These are phyloP conservation scores for Alaudala cheleensis DNA, from an alignment of 2,113 vertebrate species.

Conservation along the genomic window DNA sequence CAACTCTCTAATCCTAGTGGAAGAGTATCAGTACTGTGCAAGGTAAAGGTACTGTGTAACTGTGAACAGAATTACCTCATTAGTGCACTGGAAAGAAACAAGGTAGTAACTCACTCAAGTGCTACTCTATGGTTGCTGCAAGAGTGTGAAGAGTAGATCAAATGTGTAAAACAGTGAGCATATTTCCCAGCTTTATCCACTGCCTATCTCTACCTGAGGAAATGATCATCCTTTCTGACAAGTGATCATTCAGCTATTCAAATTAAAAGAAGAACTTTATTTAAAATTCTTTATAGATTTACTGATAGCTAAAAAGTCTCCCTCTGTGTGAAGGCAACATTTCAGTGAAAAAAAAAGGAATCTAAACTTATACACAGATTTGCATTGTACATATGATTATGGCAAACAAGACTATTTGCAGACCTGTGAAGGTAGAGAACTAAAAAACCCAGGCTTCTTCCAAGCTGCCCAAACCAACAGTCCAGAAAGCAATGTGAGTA, in stretches of 20 bases:
- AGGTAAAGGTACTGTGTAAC: neutral
- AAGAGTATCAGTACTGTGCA: neutral
- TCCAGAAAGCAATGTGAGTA: accelerated
- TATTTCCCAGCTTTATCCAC: neutral
- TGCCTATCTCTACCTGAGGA: neutral
- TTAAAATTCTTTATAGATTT: neutral
- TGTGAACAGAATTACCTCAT: neutral
- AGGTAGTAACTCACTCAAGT: neutral
- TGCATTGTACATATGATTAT: neutral
- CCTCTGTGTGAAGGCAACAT: neutral
- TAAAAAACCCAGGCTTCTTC: neutral
- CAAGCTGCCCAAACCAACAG: neutral
- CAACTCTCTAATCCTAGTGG: neutral
- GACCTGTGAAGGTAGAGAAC: neutral
- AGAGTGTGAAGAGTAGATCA: neutral
- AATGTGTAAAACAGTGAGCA: neutral
- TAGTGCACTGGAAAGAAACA: neutral
- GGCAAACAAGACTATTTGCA: neutral
- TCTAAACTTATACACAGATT: neutral
- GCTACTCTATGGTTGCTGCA: neutral
- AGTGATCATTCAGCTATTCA: neutral
- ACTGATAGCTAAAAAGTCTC: neutral
- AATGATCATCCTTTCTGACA: neutral
- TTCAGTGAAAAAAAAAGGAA: neutral
- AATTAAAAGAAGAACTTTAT: neutral